A percentile compares a stretch with the other conserved stretches of the same genome.
Evolutionary conservation across 2,888 invertebrate species (phyloP).

Genomic region (Drosophila trichaetosa): DNA sequence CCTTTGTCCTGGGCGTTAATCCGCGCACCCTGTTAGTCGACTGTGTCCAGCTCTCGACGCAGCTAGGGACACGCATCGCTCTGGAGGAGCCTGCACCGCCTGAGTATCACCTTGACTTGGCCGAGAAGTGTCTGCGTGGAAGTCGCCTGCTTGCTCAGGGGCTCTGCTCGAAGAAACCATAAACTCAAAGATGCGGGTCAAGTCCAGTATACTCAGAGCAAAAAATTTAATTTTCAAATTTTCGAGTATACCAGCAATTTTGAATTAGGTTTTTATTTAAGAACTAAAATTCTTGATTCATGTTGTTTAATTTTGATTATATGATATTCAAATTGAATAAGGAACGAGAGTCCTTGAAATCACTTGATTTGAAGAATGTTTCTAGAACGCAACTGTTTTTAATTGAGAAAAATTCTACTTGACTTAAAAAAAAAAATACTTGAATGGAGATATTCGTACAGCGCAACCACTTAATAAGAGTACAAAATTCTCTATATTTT

Average conservation of each 20-base stretch:
- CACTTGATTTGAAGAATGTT: not conserved
- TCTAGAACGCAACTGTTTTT: not conserved
- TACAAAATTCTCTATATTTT: not conserved
- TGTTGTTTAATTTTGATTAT: not conserved
- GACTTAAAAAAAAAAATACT: not conserved
- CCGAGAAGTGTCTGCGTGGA: slow-evolving; percentile 78
- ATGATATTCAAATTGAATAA: not conserved
- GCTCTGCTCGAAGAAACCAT: slow-evolving; percentile 55
- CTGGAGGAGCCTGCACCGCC: slow-evolving; percentile 34
- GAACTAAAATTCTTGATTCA: not conserved
- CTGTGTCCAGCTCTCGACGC: slow-evolving; percentile 85
- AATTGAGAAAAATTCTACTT: not conserved
- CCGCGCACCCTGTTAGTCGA: slow-evolving; percentile 87
- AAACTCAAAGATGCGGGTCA: not conserved
- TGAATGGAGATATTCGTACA: not conserved
- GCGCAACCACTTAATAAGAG: not conserved
- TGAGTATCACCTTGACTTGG: slow-evolving; percentile 63
- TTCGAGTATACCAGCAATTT: not conserved
- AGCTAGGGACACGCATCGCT: slow-evolving; percentile 81
- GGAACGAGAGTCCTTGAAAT: not conserved
- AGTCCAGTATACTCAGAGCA: not conserved
- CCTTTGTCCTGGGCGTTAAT: slow-evolving; percentile 87
- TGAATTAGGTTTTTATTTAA: not conserved
- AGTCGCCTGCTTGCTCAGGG: slow-evolving; percentile 73
- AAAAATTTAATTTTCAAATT: not conserved